These are phyloP conservation scores for Tyrannus savana DNA, from an alignment of 2,113 vertebrate genomes.

Conservation along the genomic window DNA sequence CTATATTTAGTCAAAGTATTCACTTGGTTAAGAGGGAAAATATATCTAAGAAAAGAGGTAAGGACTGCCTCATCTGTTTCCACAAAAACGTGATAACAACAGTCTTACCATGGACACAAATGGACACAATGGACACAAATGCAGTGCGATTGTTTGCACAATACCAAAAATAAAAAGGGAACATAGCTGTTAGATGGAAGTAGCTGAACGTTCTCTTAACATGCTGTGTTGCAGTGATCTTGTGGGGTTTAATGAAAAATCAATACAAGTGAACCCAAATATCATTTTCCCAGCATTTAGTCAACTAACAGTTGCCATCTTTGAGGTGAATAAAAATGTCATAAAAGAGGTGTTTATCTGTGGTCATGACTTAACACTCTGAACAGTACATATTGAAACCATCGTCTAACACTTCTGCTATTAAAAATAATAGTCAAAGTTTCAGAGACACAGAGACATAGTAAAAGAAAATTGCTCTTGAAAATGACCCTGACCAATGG, in stretches of 20 bases:
- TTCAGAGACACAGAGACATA: background rate
- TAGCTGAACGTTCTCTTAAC: background rate
- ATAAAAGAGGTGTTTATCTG: constrained; percentile 23
- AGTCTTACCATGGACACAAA: background rate
- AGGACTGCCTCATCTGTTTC: background rate
- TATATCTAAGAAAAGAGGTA: background rate
- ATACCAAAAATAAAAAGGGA: background rate
- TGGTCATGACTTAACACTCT: background rate
- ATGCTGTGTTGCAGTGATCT: background rate
- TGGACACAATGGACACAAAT: background rate
- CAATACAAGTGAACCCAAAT: constrained; percentile 8
- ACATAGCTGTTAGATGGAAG: background rate
- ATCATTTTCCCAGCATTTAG: background rate
- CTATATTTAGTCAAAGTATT: background rate
- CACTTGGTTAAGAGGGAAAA: background rate
- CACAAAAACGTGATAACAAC: background rate
- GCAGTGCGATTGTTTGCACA: background rate
- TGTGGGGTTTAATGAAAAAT: constrained; percentile 11
- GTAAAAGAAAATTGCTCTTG: background rate
- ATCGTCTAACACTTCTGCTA: background rate
- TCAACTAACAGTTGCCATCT: background rate
- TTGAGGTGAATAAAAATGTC: background rate
- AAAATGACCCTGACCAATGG: background rate
- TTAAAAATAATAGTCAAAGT: background rate
- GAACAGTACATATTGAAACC: background rate